Conservation (phyloP, 2,888 invertebrate species). For the Epirrhoe alternata region DNA sequence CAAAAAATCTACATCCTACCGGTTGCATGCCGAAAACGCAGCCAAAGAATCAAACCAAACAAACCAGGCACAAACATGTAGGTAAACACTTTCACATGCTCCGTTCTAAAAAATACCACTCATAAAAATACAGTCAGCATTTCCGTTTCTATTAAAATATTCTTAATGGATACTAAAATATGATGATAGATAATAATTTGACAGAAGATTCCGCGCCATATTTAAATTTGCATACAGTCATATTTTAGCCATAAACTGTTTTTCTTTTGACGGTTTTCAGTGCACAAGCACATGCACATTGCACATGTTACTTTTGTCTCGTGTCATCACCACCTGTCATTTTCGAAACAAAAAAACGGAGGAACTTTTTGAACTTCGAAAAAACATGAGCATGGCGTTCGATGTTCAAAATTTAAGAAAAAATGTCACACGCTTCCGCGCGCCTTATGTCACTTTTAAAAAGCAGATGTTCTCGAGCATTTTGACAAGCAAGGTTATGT, state of each 20-base stretch:
- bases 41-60: slow-evolving; percentile 74
- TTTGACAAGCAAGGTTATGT: slow-evolving; percentile 38
- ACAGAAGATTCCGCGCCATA: slow-evolving; percentile 3
- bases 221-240: slow-evolving; percentile 6
- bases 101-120: slow-evolving; percentile 27
- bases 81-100: slow-evolving; percentile 65
- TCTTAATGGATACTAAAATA: slow-evolving; percentile 13
- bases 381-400: slow-evolving; percentile 27
- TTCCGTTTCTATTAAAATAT: slow-evolving; percentile 25
- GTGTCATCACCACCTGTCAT: slow-evolving; percentile 29
- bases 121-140: slow-evolving; percentile 32
- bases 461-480: not conserved
- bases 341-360: slow-evolving; percentile 32
- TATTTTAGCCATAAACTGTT: slow-evolving; percentile 4
- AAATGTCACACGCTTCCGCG: slow-evolving; percentile 46
- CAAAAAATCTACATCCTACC: slow-evolving; percentile 68
- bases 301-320: slow-evolving; percentile 18
- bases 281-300: slow-evolving; percentile 21
- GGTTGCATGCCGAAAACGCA: slow-evolving; percentile 67
- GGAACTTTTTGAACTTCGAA: slow-evolving; percentile 17
- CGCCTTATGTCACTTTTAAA: slow-evolving; percentile 33
- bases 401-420: slow-evolving; percentile 36
- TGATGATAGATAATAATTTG: slow-evolving; percentile 11
- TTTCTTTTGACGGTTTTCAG: slow-evolving; percentile 5
- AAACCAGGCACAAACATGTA: slow-evolving; percentile 66